phyloP scores from a whole-genome alignment of 2,113 vertebrate species.

The human (Homo sapiens) region DNA sequence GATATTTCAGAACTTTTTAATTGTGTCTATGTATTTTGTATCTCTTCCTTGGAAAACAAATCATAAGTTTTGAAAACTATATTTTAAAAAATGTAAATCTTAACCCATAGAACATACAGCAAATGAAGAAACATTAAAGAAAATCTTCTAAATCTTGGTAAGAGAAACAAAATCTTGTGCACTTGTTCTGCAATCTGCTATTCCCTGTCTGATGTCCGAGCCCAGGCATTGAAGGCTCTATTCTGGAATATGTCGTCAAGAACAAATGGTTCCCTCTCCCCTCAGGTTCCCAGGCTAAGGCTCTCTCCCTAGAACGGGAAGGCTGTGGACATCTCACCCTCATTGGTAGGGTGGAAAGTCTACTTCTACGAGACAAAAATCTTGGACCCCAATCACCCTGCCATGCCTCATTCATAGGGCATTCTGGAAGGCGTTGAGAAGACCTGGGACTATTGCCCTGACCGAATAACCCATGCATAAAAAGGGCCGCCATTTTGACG shows the following conservation, averaged over 20 bases:
- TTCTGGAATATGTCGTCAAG: background rate
- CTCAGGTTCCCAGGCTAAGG: background rate
- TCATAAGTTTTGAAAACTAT: background rate
- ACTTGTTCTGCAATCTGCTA: background rate
- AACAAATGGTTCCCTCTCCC: background rate
- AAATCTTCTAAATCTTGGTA: background rate
- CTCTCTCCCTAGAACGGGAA: background rate
- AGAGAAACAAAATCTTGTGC: background rate
- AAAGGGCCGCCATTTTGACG: background rate
- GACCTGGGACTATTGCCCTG: background rate
- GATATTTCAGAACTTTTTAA: background rate
- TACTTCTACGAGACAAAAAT: background rate
- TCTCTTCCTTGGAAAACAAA: background rate
- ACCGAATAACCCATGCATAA: background rate
- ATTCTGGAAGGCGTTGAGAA: background rate
- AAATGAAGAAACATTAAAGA: background rate
- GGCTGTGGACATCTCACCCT: background rate
- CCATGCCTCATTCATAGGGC: rapidly evolving
- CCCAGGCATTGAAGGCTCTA: too few relatives aligned
- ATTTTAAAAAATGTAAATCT: background rate
- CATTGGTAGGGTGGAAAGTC: background rate
- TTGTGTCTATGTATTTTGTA: background rate
- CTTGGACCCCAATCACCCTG: rapidly evolving
- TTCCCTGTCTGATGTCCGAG: background rate
- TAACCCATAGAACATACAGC: background rate